Base-by-base conservation (phyloP, 2,888 invertebrate species). In the Macrophya alboannulata region DNA sequence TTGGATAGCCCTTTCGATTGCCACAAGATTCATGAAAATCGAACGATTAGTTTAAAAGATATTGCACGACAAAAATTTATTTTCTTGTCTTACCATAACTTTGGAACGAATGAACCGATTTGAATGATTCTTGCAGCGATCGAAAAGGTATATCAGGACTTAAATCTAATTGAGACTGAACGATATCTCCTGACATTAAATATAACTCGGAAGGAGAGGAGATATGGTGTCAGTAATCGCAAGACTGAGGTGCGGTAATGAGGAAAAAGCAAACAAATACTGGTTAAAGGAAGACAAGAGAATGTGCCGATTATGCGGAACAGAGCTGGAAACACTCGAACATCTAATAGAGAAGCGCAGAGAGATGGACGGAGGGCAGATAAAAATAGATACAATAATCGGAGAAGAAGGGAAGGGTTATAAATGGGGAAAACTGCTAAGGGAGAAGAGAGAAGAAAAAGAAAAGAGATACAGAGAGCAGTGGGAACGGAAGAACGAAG, bases 231-330 rank as follows among this genome's bases (percentile, higher is more conserved):
- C 45, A 68, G 62, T 10, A 17, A 37, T 85, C 9, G 51, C 82
- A 48, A 82, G 85, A 25, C 68, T 68, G 37, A 71, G 85, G 5
- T 85, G 84, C 31, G 86, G 81, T 2, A 86, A 85, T 25, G 79
- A 86, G n/a, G 79, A 86, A 51, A 77, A 62, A 21, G 51, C 51
- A 40, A 86, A 72, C 4, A 79, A 31, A 40, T 84, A 59, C 40
- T 84, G 84, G 77, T 68, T 48, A 31, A 40, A 4, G 37, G 62
- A 74, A 31, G 17, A 62, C n/a, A 10, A 59, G 3, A 74, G 65
- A 77, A 37, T 37, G 3, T 55, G 77, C 21, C 1, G 71, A 31
- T 3, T 83, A 43, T 85, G 83, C 37, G 40, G 62, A 62, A 55
- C 21, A 62, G n/a, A n/a, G n/a, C n/a, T n/a, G 40, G 81, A 85